Base-by-base conservation (phyloP, 1,140 invertebrate genomes). In the Bombus balteatus region DNA sequence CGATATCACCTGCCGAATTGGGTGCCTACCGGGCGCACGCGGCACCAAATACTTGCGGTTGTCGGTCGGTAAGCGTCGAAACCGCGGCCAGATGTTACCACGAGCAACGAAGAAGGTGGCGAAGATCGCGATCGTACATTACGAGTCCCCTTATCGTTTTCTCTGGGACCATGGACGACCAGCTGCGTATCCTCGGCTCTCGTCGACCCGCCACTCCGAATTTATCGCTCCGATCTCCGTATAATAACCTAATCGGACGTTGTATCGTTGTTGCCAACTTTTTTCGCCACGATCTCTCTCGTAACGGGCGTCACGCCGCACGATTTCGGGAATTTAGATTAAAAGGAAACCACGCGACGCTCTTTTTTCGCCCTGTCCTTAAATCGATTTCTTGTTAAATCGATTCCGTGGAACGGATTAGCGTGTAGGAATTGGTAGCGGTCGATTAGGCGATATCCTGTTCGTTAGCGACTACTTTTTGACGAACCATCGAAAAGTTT, bases 71-170 rank as follows among this genome's bases (percentile, higher is more conserved):
- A 91, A 91, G 78, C 87, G 81, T 71, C 89, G 89, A 91, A 91
- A 91, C 89, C 89, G 87, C 89, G 83, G 80, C 89, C 89, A 91
- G 89, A 91, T 91, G 89, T 91, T 90, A 53, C 82, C 82, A 62
- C n/a, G 74, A 39, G 12, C 12, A 15, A n/a, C 22, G 43, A 34
- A 28, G 81, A 87, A 83, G 53, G 79, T 81, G 83, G 68, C 83
- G 87, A 73, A 88, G 89, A 91, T 90, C 90, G 89, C 89, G 89
- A 88, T 90, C 89, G 88, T 77, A 85, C 88, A 82, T 73, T 83
- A 81, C 87, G 87, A 74, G 85, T 82, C 83, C 79, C 65, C 75
- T 88, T 88, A 83, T 88, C 84, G 73, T 37, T 28, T 32, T 18
- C 6, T 25, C 32, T 32, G 22, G 9, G 57, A 80, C 79, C 89